Evolutionary conservation across 2,797 vertebrate species (phyloP), one percentile per base, ranked within the genome.

Genomic region (Gobio occitaniae): DNA sequence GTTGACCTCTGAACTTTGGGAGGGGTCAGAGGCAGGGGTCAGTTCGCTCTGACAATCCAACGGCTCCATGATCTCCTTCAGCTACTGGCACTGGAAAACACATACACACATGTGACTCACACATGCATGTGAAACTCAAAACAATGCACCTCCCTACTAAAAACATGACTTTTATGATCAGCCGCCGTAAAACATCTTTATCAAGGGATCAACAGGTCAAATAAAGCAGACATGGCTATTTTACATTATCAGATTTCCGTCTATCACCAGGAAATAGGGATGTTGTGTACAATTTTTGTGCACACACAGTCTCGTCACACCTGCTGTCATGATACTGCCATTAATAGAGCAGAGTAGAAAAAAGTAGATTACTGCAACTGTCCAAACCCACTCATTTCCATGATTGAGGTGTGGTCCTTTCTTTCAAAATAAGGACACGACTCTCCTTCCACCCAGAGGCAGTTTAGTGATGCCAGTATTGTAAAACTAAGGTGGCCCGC

Each of bases 51-150:
- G 78, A 86, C 89, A 85, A 91, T 89, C 90, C 84, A 86, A 84
- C 47, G 87, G 88, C 80, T 94, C 93, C 90, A 91, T 91, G 83
- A 91, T 90, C 90, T 86, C 82, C 90, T 85, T 87, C 80, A 76
- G 65, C 44, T 87, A 92, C 84, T 90, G 68, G 56, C 74, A 80
- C 76, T 84, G 68, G 78, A 89, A 87, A 70, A 68, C 1, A 83
- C 25, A n/a, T 15, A 89, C 17, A 63, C 11, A 19, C 21, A 80
- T 1, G 25, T 16, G 10, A 54, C 38, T 61, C 29, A 83, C 29
- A 83, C 61, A 70, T 48, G 21, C 1, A 21, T 4, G 25, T 25
- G 25, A 72, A 19, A 16, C 2, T 19, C 5, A 52, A 52, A 52
- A 50, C 47, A 66, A n/a, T 25, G 32, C 36, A 63, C n/a, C 12